Conservation (phyloP, 2,888 invertebrate genomes). For the Plutella xylostella region DNA sequence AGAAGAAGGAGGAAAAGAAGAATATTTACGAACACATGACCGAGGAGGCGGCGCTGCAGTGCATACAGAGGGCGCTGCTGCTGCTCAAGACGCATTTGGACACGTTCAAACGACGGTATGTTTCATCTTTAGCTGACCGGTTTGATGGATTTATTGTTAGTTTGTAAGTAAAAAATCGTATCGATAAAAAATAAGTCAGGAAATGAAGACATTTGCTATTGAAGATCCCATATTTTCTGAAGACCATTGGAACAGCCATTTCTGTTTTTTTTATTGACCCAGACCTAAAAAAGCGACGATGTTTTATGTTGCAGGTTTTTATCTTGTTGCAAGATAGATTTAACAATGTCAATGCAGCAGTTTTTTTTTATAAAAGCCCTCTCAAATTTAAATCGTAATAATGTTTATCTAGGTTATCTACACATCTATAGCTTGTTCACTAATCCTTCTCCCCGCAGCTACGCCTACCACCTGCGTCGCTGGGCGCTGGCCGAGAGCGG, state of each 20-base stretch:
- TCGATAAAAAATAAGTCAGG: not conserved
- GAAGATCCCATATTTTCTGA: not conserved
- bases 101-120: constrained; percentile 83
- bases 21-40: constrained; percentile 63
- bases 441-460: too few relatives aligned
- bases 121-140: not conserved
- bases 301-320: too few relatives aligned
- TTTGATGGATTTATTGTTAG: not conserved
- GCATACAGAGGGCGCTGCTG: constrained; percentile 90
- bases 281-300: too few relatives aligned
- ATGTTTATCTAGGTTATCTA: too few relatives aligned
- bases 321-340: too few relatives aligned
- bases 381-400: too few relatives aligned
- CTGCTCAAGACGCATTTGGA: constrained; percentile 93
- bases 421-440: too few relatives aligned
- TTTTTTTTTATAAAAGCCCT: too few relatives aligned
- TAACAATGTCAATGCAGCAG: too few relatives aligned
- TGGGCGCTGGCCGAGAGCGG: constrained; percentile 90
- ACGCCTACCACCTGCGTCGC: constrained; percentile 88
- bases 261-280: too few relatives aligned
- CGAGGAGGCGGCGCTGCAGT: constrained; percentile 86
- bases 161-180: not conserved
- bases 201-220: not conserved
- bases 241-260: too few relatives aligned
- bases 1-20: constrained; percentile 48